Conservation (phyloP, 2,797 vertebrate species). For the Pygocentrus nattereri region DNA sequence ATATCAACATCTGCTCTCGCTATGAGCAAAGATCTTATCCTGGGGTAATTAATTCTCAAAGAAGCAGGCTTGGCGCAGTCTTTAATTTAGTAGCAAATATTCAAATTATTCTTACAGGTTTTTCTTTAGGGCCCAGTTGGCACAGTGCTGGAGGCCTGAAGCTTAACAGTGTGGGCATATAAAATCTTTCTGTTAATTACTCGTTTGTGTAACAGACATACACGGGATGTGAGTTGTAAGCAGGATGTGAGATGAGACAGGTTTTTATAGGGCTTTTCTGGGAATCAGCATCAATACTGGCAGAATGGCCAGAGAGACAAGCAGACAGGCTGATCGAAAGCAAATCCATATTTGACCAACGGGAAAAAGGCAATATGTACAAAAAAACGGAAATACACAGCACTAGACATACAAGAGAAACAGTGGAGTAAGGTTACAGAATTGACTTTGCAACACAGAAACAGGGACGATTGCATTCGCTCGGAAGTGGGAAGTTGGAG, state of each 20-base stretch:
- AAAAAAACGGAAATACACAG: not conserved
- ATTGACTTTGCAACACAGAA: not conserved
- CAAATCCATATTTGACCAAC: not conserved
- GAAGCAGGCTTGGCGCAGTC: slow-evolving; percentile 5
- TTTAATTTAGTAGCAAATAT: slow-evolving; percentile 27
- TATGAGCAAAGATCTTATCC: slow-evolving; percentile 36
- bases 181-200: not conserved
- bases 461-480: not conserved
- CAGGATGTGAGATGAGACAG: not conserved
- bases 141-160: not conserved
- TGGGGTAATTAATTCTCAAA: slow-evolving; percentile 38
- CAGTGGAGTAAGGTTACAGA: not conserved
- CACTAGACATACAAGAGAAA: not conserved
- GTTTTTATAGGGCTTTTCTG: not conserved
- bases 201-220: not conserved
- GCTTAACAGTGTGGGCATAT: not conserved
- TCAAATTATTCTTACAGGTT: slow-evolving; percentile 1
- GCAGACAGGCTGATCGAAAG: not conserved
- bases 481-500: not conserved
- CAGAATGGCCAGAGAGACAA: not conserved
- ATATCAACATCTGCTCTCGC: slow-evolving; percentile 40
- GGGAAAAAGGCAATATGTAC: not conserved
- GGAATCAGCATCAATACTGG: not conserved
- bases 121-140: not conserved
- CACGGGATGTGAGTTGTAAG: not conserved